A percentile compares a stretch with the other conserved stretches of the same genome.
Evolutionary conservation across 1,140 invertebrate species (phyloP).

Genomic region (Centruroides sculpturatus): DNA sequence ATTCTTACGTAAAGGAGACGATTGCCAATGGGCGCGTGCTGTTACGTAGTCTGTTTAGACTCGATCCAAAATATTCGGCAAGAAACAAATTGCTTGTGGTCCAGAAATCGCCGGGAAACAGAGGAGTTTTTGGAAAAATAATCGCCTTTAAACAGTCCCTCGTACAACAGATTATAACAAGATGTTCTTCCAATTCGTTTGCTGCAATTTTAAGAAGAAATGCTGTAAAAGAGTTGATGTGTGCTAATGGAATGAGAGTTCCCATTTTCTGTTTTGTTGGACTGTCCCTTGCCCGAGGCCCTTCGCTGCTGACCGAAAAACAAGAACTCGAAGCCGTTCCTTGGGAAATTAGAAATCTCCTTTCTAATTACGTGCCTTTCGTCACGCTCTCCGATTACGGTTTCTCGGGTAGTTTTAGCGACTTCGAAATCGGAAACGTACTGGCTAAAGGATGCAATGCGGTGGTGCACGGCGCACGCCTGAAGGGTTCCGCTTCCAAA

Average conservation of each 20-base stretch:
- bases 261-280: constrained; percentile 57
- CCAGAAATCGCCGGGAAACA: too few relatives aligned
- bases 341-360: constrained; percentile 54
- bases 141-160: too few relatives aligned
- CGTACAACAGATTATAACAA: neutral
- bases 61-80: too few relatives aligned
- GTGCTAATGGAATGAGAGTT: constrained; percentile 35
- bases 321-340: constrained; percentile 62
- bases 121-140: too few relatives aligned
- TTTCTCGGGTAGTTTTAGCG: constrained; percentile 30
- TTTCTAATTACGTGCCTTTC: neutral
- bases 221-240: constrained; percentile 45
- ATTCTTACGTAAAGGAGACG: too few relatives aligned
- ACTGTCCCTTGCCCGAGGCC: constrained; percentile 51
- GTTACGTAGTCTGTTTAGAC: too few relatives aligned
- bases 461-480: constrained; percentile 56
- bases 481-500: constrained; percentile 23
- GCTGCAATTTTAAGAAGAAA: constrained; percentile 44
- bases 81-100: too few relatives aligned
- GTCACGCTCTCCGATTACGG: constrained; percentile 5
- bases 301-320: constrained; percentile 53
- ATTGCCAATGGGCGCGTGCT: too few relatives aligned
- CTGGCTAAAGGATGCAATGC: constrained; percentile 71
- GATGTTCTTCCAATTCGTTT: constrained; percentile 44
- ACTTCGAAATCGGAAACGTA: constrained; percentile 49